Base-by-base conservation (phyloP, 1,140 invertebrate species). In the Drosophila grimshawi region DNA sequence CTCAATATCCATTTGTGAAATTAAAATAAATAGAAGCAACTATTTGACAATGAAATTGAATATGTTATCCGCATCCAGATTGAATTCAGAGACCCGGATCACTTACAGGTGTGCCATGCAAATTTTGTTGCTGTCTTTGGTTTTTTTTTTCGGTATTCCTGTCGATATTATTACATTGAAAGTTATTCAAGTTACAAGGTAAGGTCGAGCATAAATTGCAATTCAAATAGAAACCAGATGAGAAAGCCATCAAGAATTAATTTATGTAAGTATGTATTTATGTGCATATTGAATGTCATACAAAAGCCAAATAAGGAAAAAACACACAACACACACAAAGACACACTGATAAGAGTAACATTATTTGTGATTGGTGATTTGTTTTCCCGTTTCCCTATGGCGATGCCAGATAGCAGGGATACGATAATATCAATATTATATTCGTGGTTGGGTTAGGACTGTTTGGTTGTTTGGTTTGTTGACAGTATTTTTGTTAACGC, bases 321-420 rank as follows among this genome's bases (percentile, higher is more conserved):
- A 19, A 19, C 19, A 19, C 0, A 19, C 19, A 19, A 33, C 43
- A 65, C 5, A 7, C 5, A 55, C 4, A 39, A 2, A 39, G 11
- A 43, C 35, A 19, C 11, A 10, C 43, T 57, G 53, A 52, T 57
- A 66, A 67, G 60, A 51, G 27, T 63, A 66, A 73, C 60, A 43
- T 67, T 73, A 67, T 66, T 66, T 66, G 62, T 57, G 30, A 72
- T 66, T 72, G 53, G 37, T 57, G 69, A 72, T 59, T 72, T 66
- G 62, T 72, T 72, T 43, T 35, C 4, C 0, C 1, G 19, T 1
- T 19, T 19, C 19, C 19, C 19, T 19, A 19, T 19, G 19, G 19
- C 19, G 19, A 19, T 19, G 19, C 19, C 19, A 19, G 19, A 19
- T 1, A 19, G 19, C 19, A 19, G 19, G 19, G 19, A 19, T 19